Evolutionary conservation across 1,140 invertebrate species (phyloP).

Genomic region (Cyclargus thomasi): DNA sequence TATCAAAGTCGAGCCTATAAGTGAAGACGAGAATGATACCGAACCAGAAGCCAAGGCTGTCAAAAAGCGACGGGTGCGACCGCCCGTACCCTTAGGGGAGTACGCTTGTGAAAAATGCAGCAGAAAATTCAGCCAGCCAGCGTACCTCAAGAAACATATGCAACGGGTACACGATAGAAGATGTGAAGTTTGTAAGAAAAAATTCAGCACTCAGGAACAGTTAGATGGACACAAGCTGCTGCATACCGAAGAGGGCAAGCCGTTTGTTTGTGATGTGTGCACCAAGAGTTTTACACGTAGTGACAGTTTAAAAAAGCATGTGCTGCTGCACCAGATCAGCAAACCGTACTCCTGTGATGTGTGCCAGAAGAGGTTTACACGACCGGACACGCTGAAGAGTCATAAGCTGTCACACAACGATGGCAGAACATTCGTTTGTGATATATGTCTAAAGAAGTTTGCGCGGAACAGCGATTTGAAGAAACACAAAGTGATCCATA

Average conservation of each 20-base stretch:
- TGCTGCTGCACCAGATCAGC: background rate
- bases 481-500: background rate
- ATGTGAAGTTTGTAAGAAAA: slow-evolving; percentile 6
- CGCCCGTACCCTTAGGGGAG: background rate
- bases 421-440: background rate
- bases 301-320: background rate
- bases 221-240: background rate
- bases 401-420: slow-evolving; percentile 3
- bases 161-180: background rate
- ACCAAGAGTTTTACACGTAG: background rate
- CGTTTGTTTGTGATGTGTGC: slow-evolving; percentile 13
- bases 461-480: background rate
- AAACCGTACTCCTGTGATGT: background rate
- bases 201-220: background rate
- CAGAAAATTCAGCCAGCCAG: background rate
- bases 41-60: background rate
- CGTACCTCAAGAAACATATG: background rate
- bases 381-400: background rate
- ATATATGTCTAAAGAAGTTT: background rate
- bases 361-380: background rate
- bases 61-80: background rate
- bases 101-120: background rate
- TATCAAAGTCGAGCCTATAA: background rate
- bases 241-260: background rate
- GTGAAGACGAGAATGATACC: background rate